Conservation (phyloP, 2,797 vertebrate genomes). For the Amphiprion clarkii region DNA sequence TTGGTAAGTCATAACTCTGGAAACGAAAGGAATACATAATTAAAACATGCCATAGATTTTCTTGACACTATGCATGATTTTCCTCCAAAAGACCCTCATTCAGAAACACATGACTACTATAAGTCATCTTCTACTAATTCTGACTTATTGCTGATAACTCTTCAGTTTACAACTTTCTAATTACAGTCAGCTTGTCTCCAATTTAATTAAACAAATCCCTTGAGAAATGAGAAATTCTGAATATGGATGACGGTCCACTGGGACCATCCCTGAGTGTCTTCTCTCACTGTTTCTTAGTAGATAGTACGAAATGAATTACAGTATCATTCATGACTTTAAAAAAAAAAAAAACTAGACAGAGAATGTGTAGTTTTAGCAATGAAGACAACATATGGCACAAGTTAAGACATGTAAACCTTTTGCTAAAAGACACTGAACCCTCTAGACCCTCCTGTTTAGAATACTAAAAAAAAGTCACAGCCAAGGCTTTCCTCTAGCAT, state of each 20-base stretch:
- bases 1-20: slow-evolving; percentile 40
- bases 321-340: not conserved
- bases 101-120: slow-evolving; percentile 20
- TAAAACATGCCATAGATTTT: slow-evolving; percentile 48
- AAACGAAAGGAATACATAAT: slow-evolving; percentile 53
- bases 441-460: slow-evolving; percentile 7
- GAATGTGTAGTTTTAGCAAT: slow-evolving; percentile 4
- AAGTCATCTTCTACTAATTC: slow-evolving; percentile 44
- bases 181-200: slow-evolving; percentile 47
- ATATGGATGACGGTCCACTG: slow-evolving; percentile 9
- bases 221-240: slow-evolving; percentile 42
- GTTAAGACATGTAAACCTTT: slow-evolving; percentile 8
- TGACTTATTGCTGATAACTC: slow-evolving; percentile 51
- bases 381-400: slow-evolving; percentile 8
- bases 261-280: slow-evolving; percentile 13
- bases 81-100: slow-evolving; percentile 8
- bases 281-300: not conserved
- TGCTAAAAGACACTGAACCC: slow-evolving; percentile 11
- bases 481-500: slow-evolving; percentile 20
- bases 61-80: slow-evolving; percentile 33
- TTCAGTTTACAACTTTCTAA: slow-evolving; percentile 59
- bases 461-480: slow-evolving; percentile 12
- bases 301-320: not conserved
- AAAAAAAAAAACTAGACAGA: not conserved
- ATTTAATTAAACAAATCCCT: slow-evolving; percentile 53